A percentile compares a stretch with the other conserved stretches of the same genome.
Evolutionary conservation across 1,140 invertebrate species (phyloP).

Genomic region (Drosophila rhopaloa): DNA sequence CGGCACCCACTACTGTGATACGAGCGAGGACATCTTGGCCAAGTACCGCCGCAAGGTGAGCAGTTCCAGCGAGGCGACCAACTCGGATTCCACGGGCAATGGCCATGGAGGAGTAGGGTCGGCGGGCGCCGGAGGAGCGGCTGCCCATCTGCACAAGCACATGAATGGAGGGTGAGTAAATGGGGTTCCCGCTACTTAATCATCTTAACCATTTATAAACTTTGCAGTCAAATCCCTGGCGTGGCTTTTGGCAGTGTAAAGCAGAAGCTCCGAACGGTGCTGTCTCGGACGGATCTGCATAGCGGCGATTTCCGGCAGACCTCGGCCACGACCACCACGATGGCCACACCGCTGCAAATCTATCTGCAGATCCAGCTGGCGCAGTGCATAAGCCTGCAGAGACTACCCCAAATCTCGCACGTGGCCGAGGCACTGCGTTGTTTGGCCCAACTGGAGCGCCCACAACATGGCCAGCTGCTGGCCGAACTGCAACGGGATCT

Average conservation of each 20-base stretch:
- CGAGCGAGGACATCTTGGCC: slow-evolving; percentile 95
- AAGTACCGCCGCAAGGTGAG: slow-evolving; percentile 95
- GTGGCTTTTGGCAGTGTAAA: slow-evolving; percentile 93
- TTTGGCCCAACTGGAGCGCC: slow-evolving; percentile 90
- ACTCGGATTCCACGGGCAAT: slow-evolving; percentile 83
- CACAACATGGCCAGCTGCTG: slow-evolving; percentile 91
- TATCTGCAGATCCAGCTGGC: slow-evolving; percentile 93
- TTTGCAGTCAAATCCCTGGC: slow-evolving; percentile 40
- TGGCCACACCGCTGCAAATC: slow-evolving; percentile 73
- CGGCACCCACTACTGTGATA: slow-evolving; percentile 72
- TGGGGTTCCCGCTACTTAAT: too few species aligned
- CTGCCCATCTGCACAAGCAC: slow-evolving; percentile 42
- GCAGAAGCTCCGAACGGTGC: slow-evolving; percentile 95
- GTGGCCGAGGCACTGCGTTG: slow-evolving; percentile 92
- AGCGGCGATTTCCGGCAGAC: slow-evolving; percentile 83
- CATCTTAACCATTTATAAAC: not conserved
- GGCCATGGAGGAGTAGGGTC: slow-evolving; percentile 22
- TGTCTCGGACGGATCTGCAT: slow-evolving; percentile 92
- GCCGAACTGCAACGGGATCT: slow-evolving; percentile 93
- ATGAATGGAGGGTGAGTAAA: slow-evolving; percentile 58
- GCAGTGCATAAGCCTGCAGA: slow-evolving; percentile 94
- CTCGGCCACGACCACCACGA: slow-evolving; percentile 52
- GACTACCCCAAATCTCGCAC: slow-evolving; percentile 93
- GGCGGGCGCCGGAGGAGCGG: not conserved
- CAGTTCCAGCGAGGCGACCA: slow-evolving; percentile 86